Conservation (phyloP, 2,888 invertebrate species). For the Pseudococcus viburni region DNA sequence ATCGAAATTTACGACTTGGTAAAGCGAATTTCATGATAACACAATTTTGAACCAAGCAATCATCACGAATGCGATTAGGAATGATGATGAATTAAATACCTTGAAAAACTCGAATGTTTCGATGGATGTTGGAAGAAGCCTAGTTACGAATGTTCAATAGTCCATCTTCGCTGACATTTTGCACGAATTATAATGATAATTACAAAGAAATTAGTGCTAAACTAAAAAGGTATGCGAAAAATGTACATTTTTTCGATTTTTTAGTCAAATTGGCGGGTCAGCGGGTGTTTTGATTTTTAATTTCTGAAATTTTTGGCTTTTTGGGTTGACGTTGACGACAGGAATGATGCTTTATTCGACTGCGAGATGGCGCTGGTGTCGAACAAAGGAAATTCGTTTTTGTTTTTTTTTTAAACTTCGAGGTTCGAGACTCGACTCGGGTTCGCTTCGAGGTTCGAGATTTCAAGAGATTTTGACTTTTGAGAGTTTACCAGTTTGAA, state of each 20-base stretch:
- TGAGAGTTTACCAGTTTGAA: too few relatives aligned
- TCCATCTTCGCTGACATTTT: background rate
- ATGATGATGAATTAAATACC: background rate
- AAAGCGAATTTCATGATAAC: background rate
- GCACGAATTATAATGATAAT: background rate
- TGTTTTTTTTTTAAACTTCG: too few relatives aligned
- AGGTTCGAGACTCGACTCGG: too few relatives aligned
- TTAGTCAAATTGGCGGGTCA: slow-evolving; percentile 2
- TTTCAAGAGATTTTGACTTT: too few relatives aligned
- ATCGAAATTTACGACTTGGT: background rate
- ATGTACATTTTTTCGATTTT: background rate
- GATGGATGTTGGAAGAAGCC: background rate
- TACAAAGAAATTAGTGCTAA: too few relatives aligned
- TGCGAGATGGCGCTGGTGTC: background rate
- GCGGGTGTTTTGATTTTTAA: background rate
- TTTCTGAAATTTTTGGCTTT: background rate
- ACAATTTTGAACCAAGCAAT: background rate
- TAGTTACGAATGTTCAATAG: background rate
- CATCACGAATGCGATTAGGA: background rate
- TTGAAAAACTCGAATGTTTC: background rate
- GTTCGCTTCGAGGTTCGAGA: too few relatives aligned
- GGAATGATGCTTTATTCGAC: background rate
- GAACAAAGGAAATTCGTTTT: background rate
- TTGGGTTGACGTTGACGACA: background rate
- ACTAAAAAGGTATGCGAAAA: background rate